Evolutionary conservation across 1,140 invertebrate genomes (phyloP).

Genomic region (Anthonomus grandis): DNA sequence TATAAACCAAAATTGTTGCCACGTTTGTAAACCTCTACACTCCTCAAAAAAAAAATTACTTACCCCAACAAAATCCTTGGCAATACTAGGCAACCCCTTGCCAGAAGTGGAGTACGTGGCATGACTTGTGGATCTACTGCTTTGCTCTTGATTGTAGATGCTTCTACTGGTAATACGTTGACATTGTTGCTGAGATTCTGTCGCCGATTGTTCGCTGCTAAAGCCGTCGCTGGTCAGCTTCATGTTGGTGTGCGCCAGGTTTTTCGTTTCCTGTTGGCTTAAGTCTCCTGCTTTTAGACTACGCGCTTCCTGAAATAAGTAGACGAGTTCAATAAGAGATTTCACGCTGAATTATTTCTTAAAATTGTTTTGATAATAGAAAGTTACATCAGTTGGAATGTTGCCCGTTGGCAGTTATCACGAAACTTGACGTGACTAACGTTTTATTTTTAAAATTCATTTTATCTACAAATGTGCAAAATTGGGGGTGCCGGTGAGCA

Average conservation of each 20-base stretch:
- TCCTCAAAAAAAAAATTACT: background rate
- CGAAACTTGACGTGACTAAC: conserved; percentile 4
- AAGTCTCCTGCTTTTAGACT: conserved; percentile 78
- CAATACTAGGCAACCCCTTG: conserved; percentile 55
- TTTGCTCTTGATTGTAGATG: conserved; percentile 75
- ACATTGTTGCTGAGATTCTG: conserved; percentile 77
- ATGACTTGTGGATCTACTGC: conserved; percentile 68
- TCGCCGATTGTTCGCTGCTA: conserved; percentile 79
- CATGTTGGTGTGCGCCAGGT: conserved; percentile 67
- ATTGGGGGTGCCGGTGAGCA: no score
- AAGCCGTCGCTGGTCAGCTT: conserved; percentile 82
- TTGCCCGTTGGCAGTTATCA: conserved; percentile 21
- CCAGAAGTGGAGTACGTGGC: conserved; percentile 64
- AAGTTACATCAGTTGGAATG: no score
- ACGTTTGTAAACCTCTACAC: background rate
- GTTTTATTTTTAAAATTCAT: conserved; percentile 7
- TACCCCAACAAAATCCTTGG: conserved; percentile 24
- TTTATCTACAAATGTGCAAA: no score
- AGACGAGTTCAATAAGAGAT: background rate
- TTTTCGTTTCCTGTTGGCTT: conserved; percentile 78
- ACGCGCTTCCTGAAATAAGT: conserved; percentile 63
- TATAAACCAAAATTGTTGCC: no score
- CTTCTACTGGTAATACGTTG: conserved; percentile 77
- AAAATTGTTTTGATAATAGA: background rate
- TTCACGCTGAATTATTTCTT: background rate